Evolutionary conservation across 1,140 invertebrate genomes (phyloP).

Genomic region (Andrena cerasifolii): DNA sequence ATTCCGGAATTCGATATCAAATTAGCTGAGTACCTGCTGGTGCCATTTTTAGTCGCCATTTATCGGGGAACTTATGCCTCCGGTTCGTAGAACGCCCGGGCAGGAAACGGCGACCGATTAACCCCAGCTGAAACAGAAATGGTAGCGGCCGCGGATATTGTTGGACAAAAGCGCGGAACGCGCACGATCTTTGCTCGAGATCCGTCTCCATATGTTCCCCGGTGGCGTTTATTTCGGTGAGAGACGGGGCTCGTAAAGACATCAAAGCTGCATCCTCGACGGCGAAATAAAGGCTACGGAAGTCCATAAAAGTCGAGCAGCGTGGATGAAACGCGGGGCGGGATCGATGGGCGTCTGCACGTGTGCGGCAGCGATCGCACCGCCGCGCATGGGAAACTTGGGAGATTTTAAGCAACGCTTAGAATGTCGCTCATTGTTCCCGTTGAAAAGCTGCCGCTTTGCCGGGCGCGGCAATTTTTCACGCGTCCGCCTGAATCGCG

Average conservation of each 20-base stretch:
- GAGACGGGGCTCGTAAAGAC: conserved; percentile 46
- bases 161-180: conserved; percentile 1
- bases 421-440: conserved; percentile 2
- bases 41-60: no score
- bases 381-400: background rate
- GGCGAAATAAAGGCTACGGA: conserved; percentile 39
- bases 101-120: conserved; percentile 7
- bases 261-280: conserved; percentile 43
- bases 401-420: conserved; percentile 26
- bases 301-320: conserved; percentile 42
- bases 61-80: no score
- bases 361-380: background rate
- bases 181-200: background rate
- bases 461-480: background rate
- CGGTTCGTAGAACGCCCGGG: background rate
- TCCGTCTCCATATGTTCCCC: conserved; percentile 14
- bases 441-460: conserved; percentile 10
- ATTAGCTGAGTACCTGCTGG: no score
- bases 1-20: no score
- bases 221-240: conserved; percentile 35
- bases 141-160: background rate
- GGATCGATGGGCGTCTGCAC: conserved; percentile 15
- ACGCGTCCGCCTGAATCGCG: conserved; percentile 4
- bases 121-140: background rate
- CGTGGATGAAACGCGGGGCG: background rate